These are phyloP conservation scores for Periparus ater DNA, from an alignment of 2,797 vertebrate species.

Conservation along the genomic window DNA sequence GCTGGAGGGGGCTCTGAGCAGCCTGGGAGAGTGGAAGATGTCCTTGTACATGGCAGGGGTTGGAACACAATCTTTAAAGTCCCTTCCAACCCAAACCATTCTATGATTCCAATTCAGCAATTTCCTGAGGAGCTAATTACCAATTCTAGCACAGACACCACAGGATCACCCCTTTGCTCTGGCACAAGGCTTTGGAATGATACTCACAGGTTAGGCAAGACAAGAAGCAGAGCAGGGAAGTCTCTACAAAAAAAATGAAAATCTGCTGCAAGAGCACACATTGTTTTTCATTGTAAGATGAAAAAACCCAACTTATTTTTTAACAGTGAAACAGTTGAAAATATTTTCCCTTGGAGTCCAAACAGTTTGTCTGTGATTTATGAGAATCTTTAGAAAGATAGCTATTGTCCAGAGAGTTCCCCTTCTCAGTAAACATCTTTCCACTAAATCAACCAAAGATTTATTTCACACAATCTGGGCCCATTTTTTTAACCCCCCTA, in stretches of 20 bases:
- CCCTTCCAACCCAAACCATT: background rate
- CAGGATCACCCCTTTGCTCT: background rate
- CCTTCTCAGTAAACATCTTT: background rate
- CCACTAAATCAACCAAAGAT: background rate
- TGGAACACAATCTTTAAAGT: background rate
- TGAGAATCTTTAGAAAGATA: background rate
- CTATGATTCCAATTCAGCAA: background rate
- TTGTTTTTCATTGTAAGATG: background rate
- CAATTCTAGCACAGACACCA: background rate
- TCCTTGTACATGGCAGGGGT: background rate
- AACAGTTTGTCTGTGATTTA: background rate
- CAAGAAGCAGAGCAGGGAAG: background rate
- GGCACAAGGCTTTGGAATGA: background rate
- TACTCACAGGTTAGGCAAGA: background rate
- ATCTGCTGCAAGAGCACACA: background rate
- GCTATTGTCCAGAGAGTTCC: background rate
- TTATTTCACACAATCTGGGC: background rate
- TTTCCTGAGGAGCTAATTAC: background rate
- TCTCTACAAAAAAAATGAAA: background rate
- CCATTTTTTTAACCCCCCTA: fast-evolving
- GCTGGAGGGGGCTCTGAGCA: fast-evolving
- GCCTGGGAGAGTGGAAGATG: background rate
- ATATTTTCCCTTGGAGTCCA: background rate
- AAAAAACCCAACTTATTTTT: background rate
- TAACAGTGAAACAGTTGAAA: background rate